Evolutionary conservation across 2,113 vertebrate genomes (phyloP).

Genomic region (Syrrhaptes paradoxus): DNA sequence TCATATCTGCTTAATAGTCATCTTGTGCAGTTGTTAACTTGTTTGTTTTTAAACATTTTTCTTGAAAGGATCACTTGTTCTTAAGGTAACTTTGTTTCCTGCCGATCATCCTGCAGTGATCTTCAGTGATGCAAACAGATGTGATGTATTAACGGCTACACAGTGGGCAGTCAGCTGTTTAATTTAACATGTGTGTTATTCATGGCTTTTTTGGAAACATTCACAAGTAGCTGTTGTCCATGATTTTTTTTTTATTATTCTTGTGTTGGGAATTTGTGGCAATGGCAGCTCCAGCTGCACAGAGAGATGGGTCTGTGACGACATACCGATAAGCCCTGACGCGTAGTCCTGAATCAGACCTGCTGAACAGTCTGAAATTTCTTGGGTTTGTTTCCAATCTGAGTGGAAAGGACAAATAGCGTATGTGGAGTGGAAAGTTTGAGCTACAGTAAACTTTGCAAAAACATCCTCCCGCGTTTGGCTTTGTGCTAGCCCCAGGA

Average conservation of each 20-base stretch:
- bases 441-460: not conserved
- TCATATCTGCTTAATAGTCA: not conserved
- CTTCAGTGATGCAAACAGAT: not conserved
- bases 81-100: not conserved
- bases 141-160: not conserved
- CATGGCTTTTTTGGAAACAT: not conserved
- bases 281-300: not conserved
- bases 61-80: not conserved
- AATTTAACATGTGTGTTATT: not conserved
- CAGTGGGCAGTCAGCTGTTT: not conserved
- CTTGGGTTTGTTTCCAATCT: not conserved
- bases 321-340: not conserved
- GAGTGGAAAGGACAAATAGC: not conserved
- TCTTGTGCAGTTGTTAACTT: not conserved
- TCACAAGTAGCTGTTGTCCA: not conserved
- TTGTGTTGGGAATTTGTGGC: not conserved
- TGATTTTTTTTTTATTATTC: not conserved
- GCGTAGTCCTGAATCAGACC: not conserved
- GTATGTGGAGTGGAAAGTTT: not conserved
- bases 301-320: not conserved
- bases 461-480: not conserved
- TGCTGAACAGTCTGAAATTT: not conserved
- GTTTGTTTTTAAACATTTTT: not conserved
- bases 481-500: not conserved
- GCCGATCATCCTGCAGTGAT: not conserved